A percentile compares a stretch with the other conserved stretches of the same genome.
phyloP scores from a whole-genome alignment of 2,797 vertebrate species.

The Epinephelus awoara region DNA sequence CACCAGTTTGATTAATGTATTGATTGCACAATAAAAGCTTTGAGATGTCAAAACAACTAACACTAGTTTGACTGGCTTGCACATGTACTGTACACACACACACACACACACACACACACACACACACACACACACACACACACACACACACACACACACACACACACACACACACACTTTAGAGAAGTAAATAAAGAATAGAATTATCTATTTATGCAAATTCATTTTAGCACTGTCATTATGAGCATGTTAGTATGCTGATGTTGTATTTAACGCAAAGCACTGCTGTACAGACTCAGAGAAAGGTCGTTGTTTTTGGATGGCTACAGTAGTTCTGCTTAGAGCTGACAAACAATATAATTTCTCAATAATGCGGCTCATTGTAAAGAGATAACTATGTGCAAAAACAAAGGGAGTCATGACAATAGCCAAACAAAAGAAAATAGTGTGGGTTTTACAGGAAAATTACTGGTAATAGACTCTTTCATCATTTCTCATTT shows the following conservation, averaged over 20 bases:
- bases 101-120: too few species aligned
- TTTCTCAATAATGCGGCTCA: slow-evolving; percentile 16
- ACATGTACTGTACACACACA: too few species aligned
- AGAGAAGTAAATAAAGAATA: too few species aligned
- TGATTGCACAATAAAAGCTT: too few species aligned
- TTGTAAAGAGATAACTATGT: slow-evolving; percentile 11
- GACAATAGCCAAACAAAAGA: slow-evolving; percentile 5
- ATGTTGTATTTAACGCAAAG: background rate
- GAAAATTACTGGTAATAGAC: slow-evolving; percentile 1
- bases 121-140: too few species aligned
- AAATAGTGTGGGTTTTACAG: slow-evolving; percentile 11
- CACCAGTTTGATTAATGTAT: too few species aligned
- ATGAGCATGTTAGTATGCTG: background rate
- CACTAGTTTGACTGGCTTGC: too few species aligned
- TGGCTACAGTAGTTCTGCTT: background rate
- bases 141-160: too few species aligned
- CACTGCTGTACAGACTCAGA: background rate
- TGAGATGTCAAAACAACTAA: too few species aligned
- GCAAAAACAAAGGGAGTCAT: slow-evolving; percentile 11
- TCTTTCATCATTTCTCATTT: slow-evolving; percentile 39
- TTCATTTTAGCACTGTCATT: background rate
- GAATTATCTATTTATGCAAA: too few species aligned
- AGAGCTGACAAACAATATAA: slow-evolving; percentile 4
- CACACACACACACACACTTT: too few species aligned
- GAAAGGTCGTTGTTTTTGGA: background rate